Evolutionary conservation across 1,140 invertebrate genomes (phyloP), one percentile per base, ranked within the genome.

Genomic region (Telenomus remus): DNA sequence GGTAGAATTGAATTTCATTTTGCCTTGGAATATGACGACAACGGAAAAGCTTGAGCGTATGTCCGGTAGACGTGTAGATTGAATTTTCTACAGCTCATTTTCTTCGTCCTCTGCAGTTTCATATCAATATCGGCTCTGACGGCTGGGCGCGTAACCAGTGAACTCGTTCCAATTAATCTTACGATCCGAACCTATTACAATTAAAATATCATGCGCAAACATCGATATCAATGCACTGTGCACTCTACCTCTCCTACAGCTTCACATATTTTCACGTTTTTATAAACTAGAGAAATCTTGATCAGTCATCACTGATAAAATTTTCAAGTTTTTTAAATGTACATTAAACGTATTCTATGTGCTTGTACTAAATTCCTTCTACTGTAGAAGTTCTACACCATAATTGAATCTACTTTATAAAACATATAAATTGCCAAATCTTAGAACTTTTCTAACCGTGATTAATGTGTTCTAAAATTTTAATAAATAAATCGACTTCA

Each of bases 71-170:
- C 72, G 72, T 57, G 64, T 64, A 76, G 72, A 76, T 76, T 76
- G 65, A 76, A 76, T 76, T 76, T 76, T 76, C 63, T 71, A 76
- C 66, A 71, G 74, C 74, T 76, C 74, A 76, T 76, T 76, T 76
- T 76, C 74, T 71, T 71, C 74, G 61, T 71, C 65, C 73, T 65
- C 60, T 1, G 43, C 60, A 59, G 55, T 66, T 71, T 71, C 74
- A 71, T 71, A 76, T 76, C 74, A 66, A 71, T 71, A 76, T 66
- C 59, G 44, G 56, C 48, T 71, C 61, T 66, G 61, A 70, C 71
- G 53, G 37, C 12, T 10, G 34, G 10, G 12, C 12, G 35, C 34
- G 34, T 12, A 15, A 53, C 64, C 42, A 3, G 43, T 12, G 42
- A 64, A 53, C 72, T 50, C 54, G 48, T 65, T 70, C 56, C 73